Base-by-base conservation (phyloP, 2,797 vertebrate species). In the Hyperoplus lanceolatus region DNA sequence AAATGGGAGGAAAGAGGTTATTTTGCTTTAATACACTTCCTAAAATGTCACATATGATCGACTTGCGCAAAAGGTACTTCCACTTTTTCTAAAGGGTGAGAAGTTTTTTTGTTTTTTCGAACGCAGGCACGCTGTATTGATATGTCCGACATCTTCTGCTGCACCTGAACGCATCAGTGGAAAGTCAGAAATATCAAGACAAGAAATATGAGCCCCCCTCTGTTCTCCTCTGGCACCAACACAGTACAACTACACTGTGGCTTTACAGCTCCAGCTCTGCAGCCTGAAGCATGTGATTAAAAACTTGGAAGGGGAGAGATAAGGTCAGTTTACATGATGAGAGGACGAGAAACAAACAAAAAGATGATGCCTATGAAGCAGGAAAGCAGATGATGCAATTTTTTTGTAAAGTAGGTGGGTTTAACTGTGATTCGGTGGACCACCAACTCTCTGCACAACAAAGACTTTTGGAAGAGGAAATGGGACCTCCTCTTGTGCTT, bases 151-250 rank as follows among this genome's bases (percentile, higher is more conserved):
- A 10, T 82, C 91, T 76, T 67, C 1, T 50, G 0, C 0, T 1
- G 68, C 0, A 36, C 79, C 0, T 86, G 87, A 94, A 94, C 5
- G 91, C 84, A 92, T 14, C 93, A 82, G 48, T 66, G 66, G 79
- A 85, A 81, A 93, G 90, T 90, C 86, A 87, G 88, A 84, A 84
- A 85, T 81, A 85, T 90, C 83, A 76, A 74, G 84, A 77, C 77
- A 63, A 84, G 92, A 93, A 93, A 93, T 87, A 61, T 86, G 90
- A 92, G 86, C 90, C 88, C 89, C 29, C 83, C 67, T 81, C 77
- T 90, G 83, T 89, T 89, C 83, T 87, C 70, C 79, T 79, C 80
- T 85, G 79, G 80, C 73, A 81, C 66, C 81, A 71, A 11, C 80
- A 79, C 62, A 74, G 79, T 61, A 84, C 76, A 80, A 65, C 85